Percentiles rank a stretch among this genome's conserved stretches.
Conservation (phyloP, 2,888 invertebrate genomes). For the Drosophila leonis region DNA sequence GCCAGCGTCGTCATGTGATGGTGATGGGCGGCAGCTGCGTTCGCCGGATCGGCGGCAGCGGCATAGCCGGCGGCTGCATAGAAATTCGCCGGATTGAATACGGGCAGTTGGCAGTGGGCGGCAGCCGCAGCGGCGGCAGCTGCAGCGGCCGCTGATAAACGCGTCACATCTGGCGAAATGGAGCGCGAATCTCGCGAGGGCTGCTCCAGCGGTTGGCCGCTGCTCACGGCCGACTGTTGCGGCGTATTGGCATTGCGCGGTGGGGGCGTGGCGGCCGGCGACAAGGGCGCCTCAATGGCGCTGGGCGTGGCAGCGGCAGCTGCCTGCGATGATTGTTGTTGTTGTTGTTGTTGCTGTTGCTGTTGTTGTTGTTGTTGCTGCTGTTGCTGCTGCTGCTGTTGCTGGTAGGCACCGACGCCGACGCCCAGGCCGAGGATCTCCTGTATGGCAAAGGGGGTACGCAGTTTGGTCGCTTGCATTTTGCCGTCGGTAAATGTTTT, state of each 20-base stretch:
- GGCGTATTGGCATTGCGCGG: constrained; percentile 67
- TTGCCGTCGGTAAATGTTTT: constrained; percentile 57
- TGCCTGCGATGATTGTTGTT: constrained; percentile 49
- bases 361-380: constrained; percentile 64
- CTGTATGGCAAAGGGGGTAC: constrained; percentile 85
- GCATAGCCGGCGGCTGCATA: constrained; percentile 85
- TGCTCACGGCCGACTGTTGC: constrained; percentile 53
- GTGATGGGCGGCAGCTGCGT: constrained; percentile 84
- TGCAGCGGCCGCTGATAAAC: constrained; percentile 83
- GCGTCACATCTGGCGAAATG: constrained; percentile 83
- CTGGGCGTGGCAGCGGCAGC: constrained; percentile 76
- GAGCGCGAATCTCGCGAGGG: constrained; percentile 77
- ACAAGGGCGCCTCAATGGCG: constrained; percentile 69
- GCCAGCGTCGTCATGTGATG: constrained; percentile 85
- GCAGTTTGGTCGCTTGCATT: constrained; percentile 86
- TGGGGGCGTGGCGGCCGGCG: constrained; percentile 70
- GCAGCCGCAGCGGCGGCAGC: constrained; percentile 84
- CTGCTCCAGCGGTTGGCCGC: constrained; percentile 50
- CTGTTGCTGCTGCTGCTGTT: constrained; percentile 35
- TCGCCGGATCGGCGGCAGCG: constrained; percentile 83
- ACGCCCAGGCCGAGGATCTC: constrained; percentile 85
- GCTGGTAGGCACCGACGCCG: constrained; percentile 79
- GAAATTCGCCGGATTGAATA: constrained; percentile 85
- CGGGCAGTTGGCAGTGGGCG: constrained; percentile 85
- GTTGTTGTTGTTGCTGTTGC: constrained; percentile 56